A percentile compares a stretch with the other conserved stretches of the same genome.
Evolutionary conservation across 64 coral and sea anemone species (phyloP).

Genomic region (Montipora foliosa): DNA sequence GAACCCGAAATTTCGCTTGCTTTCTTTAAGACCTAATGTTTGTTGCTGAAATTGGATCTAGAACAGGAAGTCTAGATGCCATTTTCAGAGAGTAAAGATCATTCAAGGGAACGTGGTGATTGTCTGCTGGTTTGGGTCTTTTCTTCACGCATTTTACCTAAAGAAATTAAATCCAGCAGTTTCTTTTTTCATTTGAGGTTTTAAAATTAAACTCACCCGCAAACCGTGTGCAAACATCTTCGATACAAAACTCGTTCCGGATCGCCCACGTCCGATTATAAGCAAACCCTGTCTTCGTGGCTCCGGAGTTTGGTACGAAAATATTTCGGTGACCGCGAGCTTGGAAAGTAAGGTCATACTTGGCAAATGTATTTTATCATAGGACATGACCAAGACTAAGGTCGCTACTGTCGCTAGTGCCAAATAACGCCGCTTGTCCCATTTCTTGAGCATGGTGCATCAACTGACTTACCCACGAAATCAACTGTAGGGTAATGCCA

Average conservation of each 20-base stretch:
- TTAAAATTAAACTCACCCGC: conserved; percentile 5
- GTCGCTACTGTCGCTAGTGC: not conserved
- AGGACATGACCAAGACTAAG: not conserved
- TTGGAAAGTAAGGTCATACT: not conserved
- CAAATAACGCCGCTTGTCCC: not conserved
- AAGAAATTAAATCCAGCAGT: not conserved
- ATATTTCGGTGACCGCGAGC: not conserved
- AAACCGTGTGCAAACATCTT: conserved; percentile 16
- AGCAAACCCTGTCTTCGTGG: conserved; percentile 13
- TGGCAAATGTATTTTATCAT: not conserved
- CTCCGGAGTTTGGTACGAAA: not conserved
- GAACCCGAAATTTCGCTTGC: no score
- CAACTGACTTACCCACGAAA: not conserved
- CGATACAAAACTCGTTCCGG: conserved; percentile 32
- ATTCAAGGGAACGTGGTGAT: no score
- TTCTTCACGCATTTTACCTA: no score
- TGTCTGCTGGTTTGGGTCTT: no score
- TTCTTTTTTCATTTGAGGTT: not conserved
- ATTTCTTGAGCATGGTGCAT: not conserved
- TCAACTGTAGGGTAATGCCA: no score
- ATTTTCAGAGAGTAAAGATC: no score
- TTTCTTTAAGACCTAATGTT: no score
- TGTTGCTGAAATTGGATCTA: no score
- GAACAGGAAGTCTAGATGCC: no score
- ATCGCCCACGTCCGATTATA: conserved; percentile 22